These are phyloP conservation scores for Anas platyrhynchos DNA, from an alignment of 2,113 vertebrate species.

Conservation along the genomic window DNA sequence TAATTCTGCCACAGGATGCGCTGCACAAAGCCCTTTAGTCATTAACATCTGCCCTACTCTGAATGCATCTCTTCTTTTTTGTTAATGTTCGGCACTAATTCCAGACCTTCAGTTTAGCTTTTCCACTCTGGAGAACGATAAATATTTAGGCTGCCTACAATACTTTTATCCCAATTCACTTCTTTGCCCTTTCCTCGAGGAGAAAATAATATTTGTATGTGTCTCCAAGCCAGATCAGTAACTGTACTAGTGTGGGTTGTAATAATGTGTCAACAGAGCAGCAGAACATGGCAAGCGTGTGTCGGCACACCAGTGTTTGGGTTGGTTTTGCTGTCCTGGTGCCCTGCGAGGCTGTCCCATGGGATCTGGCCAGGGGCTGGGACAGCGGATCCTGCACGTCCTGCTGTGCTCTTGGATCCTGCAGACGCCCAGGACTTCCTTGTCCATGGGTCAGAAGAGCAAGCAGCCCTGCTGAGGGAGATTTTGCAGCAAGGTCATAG, in stretches of 20 bases:
- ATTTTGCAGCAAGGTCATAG: not conserved
- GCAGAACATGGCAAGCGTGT: not conserved
- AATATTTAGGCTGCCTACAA: not conserved
- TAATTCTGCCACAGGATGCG: not conserved
- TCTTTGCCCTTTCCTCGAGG: not conserved
- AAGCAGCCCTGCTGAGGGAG: not conserved
- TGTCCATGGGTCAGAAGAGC: not conserved
- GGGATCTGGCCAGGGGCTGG: not conserved
- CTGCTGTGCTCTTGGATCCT: not conserved
- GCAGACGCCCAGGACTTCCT: not conserved
- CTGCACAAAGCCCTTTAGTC: not conserved
- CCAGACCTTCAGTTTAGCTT: not conserved
- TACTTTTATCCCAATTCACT: not conserved
- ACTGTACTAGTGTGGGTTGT: rapidly evolving
- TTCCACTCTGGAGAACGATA: not conserved
- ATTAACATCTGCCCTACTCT: not conserved
- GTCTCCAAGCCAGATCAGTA: not conserved
- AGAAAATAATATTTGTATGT: not conserved
- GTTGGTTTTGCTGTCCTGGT: not conserved
- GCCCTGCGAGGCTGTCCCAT: not conserved
- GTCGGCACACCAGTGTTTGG: not conserved
- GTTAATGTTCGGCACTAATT: not conserved
- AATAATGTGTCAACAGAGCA: not conserved
- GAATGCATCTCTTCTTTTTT: not conserved
- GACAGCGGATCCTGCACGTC: not conserved